Evolutionary conservation across 2,113 vertebrate genomes (phyloP).

Genomic region (Scomber japonicus): DNA sequence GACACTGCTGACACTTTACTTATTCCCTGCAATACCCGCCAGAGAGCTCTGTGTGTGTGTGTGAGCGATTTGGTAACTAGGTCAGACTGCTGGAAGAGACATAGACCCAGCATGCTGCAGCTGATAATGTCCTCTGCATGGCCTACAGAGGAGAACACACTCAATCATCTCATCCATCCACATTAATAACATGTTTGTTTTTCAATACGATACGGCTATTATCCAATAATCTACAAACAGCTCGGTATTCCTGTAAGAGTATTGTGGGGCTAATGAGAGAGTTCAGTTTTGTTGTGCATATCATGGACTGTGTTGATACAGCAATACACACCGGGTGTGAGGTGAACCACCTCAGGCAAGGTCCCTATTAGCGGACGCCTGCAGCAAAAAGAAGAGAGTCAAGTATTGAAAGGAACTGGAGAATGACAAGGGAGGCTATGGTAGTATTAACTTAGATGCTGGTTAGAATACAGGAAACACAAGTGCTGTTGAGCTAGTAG

Average conservation of each 20-base stretch:
- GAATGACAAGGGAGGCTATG: conserved; percentile 60
- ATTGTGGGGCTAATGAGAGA: conserved; percentile 36
- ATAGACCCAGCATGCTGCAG: conserved; percentile 24
- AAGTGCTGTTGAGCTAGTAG: conserved; percentile 20
- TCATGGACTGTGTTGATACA: conserved; percentile 42
- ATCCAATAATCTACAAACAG: background rate
- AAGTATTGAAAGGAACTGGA: conserved; percentile 43
- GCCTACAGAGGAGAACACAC: conserved; percentile 29
- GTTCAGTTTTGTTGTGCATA: conserved; percentile 53
- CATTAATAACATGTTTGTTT: conserved; percentile 35
- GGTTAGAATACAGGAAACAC: conserved; percentile 49
- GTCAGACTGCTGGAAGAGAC: conserved; percentile 61
- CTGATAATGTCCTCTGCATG: conserved; percentile 47
- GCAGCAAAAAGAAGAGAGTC: conserved; percentile 62
- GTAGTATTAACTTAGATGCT: conserved; percentile 41
- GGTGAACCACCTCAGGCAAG: conserved; percentile 69
- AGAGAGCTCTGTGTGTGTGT: conserved; percentile 36
- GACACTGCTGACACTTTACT: conserved; percentile 51
- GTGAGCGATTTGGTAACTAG: conserved; percentile 59
- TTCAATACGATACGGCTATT: background rate
- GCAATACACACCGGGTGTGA: conserved; percentile 41
- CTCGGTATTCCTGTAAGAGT: background rate
- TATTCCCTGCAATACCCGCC: conserved; percentile 45
- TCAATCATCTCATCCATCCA: conserved; percentile 26
- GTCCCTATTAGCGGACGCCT: conserved; percentile 75